phyloP scores from a whole-genome alignment of 2,797 vertebrate species.

The Leuciscus waleckii region DNA sequence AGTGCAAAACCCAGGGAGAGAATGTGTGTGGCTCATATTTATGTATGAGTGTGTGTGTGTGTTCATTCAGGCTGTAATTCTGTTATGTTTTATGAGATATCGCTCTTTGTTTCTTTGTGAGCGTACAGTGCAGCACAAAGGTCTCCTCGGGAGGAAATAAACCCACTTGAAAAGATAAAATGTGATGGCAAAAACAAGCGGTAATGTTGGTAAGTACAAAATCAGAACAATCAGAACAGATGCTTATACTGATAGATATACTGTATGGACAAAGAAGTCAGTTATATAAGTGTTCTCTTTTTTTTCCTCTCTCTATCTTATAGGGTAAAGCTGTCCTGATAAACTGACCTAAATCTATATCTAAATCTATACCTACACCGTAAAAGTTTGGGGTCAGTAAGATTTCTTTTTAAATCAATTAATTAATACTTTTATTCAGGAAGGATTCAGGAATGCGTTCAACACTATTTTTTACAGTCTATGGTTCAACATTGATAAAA shows the following conservation, averaged over 20 bases:
- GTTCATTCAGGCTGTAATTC: conserved; percentile 62
- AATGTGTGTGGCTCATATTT: conserved; percentile 38
- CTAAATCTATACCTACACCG: not conserved
- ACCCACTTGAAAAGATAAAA: conserved; percentile 42
- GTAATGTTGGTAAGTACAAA: conserved; percentile 10
- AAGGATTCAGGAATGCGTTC: not conserved
- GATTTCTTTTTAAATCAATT: not conserved
- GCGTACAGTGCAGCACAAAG: conserved; percentile 14
- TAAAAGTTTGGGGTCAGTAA: not conserved
- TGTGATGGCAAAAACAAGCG: conserved; percentile 25
- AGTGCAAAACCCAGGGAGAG: conserved; percentile 65
- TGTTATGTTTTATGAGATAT: conserved; percentile 55
- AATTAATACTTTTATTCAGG: not conserved
- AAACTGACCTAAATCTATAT: conserved; percentile 43
- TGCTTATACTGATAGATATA: not conserved
- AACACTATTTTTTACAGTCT: too few species aligned
- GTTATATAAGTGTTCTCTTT: not conserved
- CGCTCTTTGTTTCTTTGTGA: conserved; percentile 57
- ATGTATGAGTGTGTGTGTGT: conserved; percentile 48
- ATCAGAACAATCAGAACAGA: conserved; percentile 31
- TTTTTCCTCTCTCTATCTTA: not conserved
- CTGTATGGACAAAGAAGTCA: not conserved
- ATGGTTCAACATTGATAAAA: not conserved
- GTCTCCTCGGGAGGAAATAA: conserved; percentile 31
- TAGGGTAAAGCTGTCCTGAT: not conserved